These are phyloP conservation scores for Piscicola geometra DNA, from an alignment of 2,888 invertebrate species.

Conservation along the genomic window DNA sequence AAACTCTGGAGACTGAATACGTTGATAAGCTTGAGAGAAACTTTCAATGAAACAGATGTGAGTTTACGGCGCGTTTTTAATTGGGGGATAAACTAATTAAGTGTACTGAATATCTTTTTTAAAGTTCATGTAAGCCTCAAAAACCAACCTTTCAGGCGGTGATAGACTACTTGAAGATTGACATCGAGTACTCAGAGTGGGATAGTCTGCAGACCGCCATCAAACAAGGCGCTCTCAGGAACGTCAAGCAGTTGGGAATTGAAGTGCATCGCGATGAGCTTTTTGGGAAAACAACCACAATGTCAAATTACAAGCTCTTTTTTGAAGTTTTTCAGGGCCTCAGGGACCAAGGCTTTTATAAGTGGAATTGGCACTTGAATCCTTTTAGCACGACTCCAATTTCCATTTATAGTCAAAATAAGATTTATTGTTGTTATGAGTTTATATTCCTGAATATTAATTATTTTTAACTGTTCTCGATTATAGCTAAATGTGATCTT, in stretches of 20 bases:
- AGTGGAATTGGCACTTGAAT: slow-evolving; percentile 39
- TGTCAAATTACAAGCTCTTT: slow-evolving; percentile 31
- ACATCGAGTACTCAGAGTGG: slow-evolving; percentile 43
- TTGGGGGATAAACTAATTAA: no score
- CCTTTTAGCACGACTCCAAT: slow-evolving; percentile 32
- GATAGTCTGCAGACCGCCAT: slow-evolving; percentile 30
- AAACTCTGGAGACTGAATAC: slow-evolving; percentile 20
- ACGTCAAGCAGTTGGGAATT: slow-evolving; percentile 42
- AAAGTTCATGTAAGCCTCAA: no score
- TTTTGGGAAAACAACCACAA: slow-evolving; percentile 14
- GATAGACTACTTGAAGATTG: slow-evolving; percentile 42
- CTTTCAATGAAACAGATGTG: slow-evolving; percentile 18
- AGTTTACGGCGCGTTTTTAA: not conserved
- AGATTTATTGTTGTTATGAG: slow-evolving; percentile 41
- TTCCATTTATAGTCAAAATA: slow-evolving; percentile 33
- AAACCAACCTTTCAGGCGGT: no score
- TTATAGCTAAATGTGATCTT: no score
- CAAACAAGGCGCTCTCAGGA: slow-evolving; percentile 32
- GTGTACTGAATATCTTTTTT: no score
- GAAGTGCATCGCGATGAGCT: slow-evolving; percentile 41
- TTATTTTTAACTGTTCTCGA: slow-evolving; percentile 1
- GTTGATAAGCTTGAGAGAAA: not conserved
- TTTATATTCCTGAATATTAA: slow-evolving; percentile 39
- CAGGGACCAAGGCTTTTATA: slow-evolving; percentile 37
- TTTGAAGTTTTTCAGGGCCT: slow-evolving; percentile 31